These are phyloP conservation scores for Pimephales promelas DNA, from an alignment of 2,113 vertebrate genomes.

Conservation along the genomic window DNA sequence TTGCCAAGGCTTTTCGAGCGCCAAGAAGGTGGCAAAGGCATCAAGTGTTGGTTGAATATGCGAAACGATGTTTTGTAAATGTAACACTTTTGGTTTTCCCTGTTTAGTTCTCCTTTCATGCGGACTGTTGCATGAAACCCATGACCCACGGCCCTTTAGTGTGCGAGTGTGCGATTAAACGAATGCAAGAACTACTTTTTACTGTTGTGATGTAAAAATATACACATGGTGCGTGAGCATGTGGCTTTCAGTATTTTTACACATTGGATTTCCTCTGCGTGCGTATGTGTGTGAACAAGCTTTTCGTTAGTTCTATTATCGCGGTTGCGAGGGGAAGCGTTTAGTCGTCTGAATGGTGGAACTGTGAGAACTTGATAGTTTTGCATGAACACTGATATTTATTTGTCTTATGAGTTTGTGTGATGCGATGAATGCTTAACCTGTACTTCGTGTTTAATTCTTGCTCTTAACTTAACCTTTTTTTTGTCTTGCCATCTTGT, in stretches of 20 bases:
- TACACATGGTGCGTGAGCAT: conserved; percentile 75
- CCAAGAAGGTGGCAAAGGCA: conserved; percentile 72
- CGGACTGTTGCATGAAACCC: conserved; percentile 76
- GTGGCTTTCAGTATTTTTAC: conserved; percentile 74
- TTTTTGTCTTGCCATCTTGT: conserved; percentile 52
- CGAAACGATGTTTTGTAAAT: conserved; percentile 77
- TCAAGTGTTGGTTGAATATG: conserved; percentile 74
- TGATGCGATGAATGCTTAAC: conserved; percentile 64
- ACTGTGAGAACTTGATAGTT: conserved; percentile 63
- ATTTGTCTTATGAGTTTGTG: conserved; percentile 64
- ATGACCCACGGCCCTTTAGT: conserved; percentile 53
- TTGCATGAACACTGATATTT: conserved; percentile 75
- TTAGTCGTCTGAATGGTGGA: conserved; percentile 65
- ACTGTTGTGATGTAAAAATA: conserved; percentile 81
- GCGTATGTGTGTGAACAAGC: conserved; percentile 18
- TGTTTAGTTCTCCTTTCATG: conserved; percentile 53
- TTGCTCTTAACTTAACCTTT: conserved; percentile 59
- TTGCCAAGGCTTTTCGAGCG: conserved; percentile 75
- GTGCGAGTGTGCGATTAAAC: conserved; percentile 72
- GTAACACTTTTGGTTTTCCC: conserved; percentile 66
- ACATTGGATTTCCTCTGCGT: conserved; percentile 61
- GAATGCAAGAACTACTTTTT: conserved; percentile 83
- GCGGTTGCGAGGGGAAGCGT: conserved; percentile 62
- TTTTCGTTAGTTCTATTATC: conserved; percentile 58
- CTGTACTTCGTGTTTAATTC: conserved; percentile 58